Base-by-base conservation (phyloP, 2,113 vertebrate species). In the Ariopsis seemanni region DNA sequence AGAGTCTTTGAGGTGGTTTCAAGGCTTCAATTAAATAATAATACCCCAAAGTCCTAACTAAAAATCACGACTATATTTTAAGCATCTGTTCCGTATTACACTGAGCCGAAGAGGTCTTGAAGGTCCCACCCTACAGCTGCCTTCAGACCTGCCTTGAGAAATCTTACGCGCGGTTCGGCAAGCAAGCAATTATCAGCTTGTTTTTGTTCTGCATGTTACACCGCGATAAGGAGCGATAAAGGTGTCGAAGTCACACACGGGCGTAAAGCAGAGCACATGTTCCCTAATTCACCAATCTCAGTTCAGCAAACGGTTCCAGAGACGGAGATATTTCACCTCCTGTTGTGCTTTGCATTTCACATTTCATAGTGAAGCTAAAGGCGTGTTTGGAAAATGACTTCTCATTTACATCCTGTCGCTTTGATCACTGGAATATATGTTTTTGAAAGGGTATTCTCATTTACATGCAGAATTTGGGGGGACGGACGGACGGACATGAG, bases 141-240 rank as follows among this genome's bases (percentile, higher is more conserved):
- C 12, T 48, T 82, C 55, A 48, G 2, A 78, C 30, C 55, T 0
- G 10, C 65, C 78, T 72, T 2, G 42, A 74, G 53, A 30, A 63
- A 63, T 5, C 18, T 30, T 72, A 42, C 10, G 14, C 25, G 22
- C 53, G 34, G 72, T 55, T 71, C 27, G 15, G 27, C 77, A 48
- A 14, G 85, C 52, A 86, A 17, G 20, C 58, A 27, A 63, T 85
- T 42, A 85, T 78, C 48, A 72, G 67, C 15, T 74, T 72, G 55
- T 82, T 82, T 80, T 86, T 72, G 55, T 60, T 82, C 79, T 62
- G 65, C 67, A 74, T 82, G 65, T 34, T 60, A 42, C 17, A 18
- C n/a, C 2, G n/a, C n/a, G 77, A 69, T 86, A 57, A 58, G 50
- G 55, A 10, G 27, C 1, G 79, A 82, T 82, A 82, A 62, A 34